Conservation (phyloP, 2,888 invertebrate species). For the Elysia crispata region DNA sequence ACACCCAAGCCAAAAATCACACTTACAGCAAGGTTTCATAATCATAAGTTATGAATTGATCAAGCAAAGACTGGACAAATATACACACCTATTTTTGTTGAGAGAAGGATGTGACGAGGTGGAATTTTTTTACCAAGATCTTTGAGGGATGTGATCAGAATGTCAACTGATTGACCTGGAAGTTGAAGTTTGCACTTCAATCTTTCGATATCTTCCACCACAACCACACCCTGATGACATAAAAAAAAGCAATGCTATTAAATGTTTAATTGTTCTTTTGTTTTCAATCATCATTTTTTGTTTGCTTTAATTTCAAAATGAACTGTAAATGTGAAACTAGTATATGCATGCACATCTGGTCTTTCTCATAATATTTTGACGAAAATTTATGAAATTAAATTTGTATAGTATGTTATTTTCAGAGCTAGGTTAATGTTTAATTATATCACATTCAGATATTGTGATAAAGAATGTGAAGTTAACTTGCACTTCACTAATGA, state of each 20-base stretch:
- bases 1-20: not conserved
- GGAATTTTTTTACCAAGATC: conserved; percentile 71
- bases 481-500: too few species aligned
- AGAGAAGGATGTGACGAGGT: conserved; percentile 65
- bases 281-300: too few species aligned
- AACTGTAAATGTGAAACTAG: too few species aligned
- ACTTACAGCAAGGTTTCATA: not conserved
- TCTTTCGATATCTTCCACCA: conserved; percentile 68
- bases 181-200: conserved; percentile 67
- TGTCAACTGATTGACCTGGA: conserved; percentile 59
- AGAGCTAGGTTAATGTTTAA: too few species aligned
- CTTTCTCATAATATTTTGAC: too few species aligned
- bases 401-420: too few species aligned
- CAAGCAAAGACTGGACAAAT: not conserved
- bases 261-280: not conserved
- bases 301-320: too few species aligned
- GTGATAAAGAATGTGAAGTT: too few species aligned
- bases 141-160: conserved; percentile 61
- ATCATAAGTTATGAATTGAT: not conserved
- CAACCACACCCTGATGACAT: conserved; percentile 69
- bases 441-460: too few species aligned
- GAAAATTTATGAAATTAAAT: too few species aligned
- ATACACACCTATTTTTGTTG: conserved; percentile 69
- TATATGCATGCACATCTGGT: too few species aligned
- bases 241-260: not conserved